Evolutionary conservation across 2,888 invertebrate species (phyloP), one percentile per base, ranked within the genome.

Genomic region (Metallyticus violacea): DNA sequence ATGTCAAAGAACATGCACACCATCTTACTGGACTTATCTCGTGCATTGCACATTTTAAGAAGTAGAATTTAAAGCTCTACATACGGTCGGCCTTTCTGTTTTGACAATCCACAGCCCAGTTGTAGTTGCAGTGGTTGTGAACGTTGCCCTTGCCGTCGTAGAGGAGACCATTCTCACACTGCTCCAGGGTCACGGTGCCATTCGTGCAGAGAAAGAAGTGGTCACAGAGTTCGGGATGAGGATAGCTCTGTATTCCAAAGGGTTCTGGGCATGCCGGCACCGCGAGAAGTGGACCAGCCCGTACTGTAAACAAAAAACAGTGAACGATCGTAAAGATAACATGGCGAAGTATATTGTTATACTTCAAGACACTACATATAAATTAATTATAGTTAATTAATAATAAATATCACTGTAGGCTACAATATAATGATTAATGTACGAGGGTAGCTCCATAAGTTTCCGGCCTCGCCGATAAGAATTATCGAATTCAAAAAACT

Each of bases 81-180:
- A 9, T 83, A 83, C 83, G n/a, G 9, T 83, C 83, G 5, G 83
- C 83, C 91, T 96, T 95, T 89, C 97, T 95, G 86, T 94, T 93
- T 84, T 96, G 97, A 90, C 98, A 98, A 89, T 97, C 95, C 3
- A 96, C 97, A 15, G 96, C 97, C 98, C 98, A 98, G 93, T 97
- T 93, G 93, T 98, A 98, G 93, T 97, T 97, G 94, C 98, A 98
- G 93, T 98, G 97, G 91, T 98, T 96, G 93, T 98, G 96, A 0
- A 97, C 96, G 26, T 95, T 95, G 1, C 98, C 98, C 90, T 97
- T 97, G 87, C 98, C 98, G 91, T 97, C 97, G 91, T 97, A 98
- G 79, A 98, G 93, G 40, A 98, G 93, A 5, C 98, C 98, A 90
- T 98, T 98, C 91, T 97, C 98, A 90, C 98, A 98, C 30, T 96